Evolutionary conservation across 2,797 vertebrate genomes (phyloP).

Genomic region (Lagorchestes hirsutus): DNA sequence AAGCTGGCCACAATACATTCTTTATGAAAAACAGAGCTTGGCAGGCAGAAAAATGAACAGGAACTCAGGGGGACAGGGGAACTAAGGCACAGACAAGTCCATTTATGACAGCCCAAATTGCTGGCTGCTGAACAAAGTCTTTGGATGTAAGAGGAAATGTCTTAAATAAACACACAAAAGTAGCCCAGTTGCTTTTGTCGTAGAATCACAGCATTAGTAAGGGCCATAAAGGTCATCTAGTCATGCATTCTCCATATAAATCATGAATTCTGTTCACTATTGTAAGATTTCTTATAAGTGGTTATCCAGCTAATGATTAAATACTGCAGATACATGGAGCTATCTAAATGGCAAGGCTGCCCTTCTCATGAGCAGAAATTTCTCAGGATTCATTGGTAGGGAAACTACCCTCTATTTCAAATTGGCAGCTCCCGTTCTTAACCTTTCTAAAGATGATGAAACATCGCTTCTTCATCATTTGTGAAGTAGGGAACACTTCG

Average conservation of each 20-base stretch:
- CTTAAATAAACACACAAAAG: slow-evolving; percentile 33
- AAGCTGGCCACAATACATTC: slow-evolving; percentile 42
- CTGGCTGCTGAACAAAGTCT: slow-evolving; percentile 14
- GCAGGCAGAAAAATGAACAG: slow-evolving; percentile 67
- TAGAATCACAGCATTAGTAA: not conserved
- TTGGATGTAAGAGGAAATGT: not conserved
- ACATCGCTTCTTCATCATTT: too few species aligned
- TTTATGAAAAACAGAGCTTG: slow-evolving; percentile 53
- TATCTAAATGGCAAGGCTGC: not conserved
- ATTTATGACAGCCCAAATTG: not conserved
- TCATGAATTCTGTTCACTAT: not conserved
- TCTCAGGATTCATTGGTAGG: not conserved
- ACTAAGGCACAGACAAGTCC: not conserved
- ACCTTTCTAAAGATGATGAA: not conserved
- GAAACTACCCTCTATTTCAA: not conserved
- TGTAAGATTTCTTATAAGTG: not conserved
- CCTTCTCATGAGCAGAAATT: not conserved
- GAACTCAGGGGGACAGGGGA: not conserved
- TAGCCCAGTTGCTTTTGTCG: not conserved
- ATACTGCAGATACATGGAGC: not conserved
- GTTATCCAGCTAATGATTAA: not conserved
- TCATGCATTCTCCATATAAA: not conserved
- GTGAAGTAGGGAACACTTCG: not conserved
- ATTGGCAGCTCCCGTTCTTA: not conserved
- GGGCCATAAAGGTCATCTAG: slow-evolving; percentile 31